Conservation (phyloP, 2,797 vertebrate genomes). For the Pseudomugil gertrudae region DNA sequence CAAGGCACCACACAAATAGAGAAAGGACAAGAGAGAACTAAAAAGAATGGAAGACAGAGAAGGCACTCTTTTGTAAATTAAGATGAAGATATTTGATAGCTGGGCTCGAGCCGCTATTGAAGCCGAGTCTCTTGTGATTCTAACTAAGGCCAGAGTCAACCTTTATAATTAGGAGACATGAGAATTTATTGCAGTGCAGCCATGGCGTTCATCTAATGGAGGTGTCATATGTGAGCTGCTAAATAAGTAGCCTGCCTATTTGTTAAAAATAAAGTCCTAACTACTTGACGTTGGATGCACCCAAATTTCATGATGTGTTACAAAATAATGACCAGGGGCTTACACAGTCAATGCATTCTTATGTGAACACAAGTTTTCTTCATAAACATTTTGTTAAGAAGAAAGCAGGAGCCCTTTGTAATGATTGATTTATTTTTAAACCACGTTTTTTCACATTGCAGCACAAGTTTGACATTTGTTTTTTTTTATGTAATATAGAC, state of each 20-base stretch:
- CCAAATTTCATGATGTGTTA: conserved; percentile 74
- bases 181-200: conserved; percentile 55
- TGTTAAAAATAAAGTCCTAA: conserved; percentile 76
- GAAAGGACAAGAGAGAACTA: conserved; percentile 14
- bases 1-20: conserved; percentile 52
- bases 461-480: neutral
- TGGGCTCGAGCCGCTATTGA: conserved; percentile 63
- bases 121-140: conserved; percentile 47
- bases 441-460: neutral
- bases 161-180: conserved; percentile 78
- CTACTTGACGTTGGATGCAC: conserved; percentile 61
- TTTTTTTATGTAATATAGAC: too few relatives aligned
- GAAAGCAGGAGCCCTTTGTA: conserved; percentile 23
- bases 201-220: conserved; percentile 72
- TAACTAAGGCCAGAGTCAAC: conserved; percentile 66
- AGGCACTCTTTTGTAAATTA: conserved; percentile 56
- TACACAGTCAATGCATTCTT: conserved; percentile 34
- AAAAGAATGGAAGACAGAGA: conserved; percentile 33
- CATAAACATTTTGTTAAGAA: conserved; percentile 30
- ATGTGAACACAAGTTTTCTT: conserved; percentile 46
- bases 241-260: conserved; percentile 73
- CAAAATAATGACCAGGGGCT: conserved; percentile 74
- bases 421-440: conserved; percentile 20
- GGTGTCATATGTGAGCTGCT: conserved; percentile 67
- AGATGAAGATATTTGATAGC: conserved; percentile 67